Conservation (phyloP, 2,888 invertebrate genomes). For the Apodemia hepburni region DNA sequence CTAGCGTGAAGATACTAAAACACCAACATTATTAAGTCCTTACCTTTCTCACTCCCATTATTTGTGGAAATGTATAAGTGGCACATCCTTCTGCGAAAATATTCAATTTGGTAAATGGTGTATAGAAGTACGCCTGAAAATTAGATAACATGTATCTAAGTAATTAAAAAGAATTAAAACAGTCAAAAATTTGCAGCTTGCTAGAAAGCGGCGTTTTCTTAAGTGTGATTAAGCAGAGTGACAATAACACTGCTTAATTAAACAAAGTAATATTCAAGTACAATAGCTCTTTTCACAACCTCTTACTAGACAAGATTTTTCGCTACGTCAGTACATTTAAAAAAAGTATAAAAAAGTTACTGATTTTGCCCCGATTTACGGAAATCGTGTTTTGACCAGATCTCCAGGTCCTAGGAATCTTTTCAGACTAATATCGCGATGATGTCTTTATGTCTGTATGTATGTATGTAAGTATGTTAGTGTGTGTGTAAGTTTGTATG, state of each 20-base stretch:
- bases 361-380: too few species aligned
- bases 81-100: constrained; percentile 95
- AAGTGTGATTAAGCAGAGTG: not conserved
- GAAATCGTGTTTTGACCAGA: too few species aligned
- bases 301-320: too few species aligned
- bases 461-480: too few species aligned
- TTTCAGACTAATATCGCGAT: too few species aligned
- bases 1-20: too few species aligned
- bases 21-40: not conserved
- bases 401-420: too few species aligned
- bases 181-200: not conserved
- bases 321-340: too few species aligned
- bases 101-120: constrained; percentile 93
- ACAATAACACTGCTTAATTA: not conserved
- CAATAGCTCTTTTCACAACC: not conserved
- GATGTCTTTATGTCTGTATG: too few species aligned
- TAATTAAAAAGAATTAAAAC: not conserved
- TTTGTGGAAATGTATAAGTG: constrained; percentile 89
- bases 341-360: too few species aligned
- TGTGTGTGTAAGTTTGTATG: too few species aligned
- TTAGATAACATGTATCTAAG: constrained; percentile 19
- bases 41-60: constrained; percentile 91
- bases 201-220: not conserved
- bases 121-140: constrained; percentile 90
- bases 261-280: not conserved